These are phyloP conservation scores for Lanius ludovicianus DNA, from an alignment of 2,113 vertebrate species.

Conservation along the genomic window DNA sequence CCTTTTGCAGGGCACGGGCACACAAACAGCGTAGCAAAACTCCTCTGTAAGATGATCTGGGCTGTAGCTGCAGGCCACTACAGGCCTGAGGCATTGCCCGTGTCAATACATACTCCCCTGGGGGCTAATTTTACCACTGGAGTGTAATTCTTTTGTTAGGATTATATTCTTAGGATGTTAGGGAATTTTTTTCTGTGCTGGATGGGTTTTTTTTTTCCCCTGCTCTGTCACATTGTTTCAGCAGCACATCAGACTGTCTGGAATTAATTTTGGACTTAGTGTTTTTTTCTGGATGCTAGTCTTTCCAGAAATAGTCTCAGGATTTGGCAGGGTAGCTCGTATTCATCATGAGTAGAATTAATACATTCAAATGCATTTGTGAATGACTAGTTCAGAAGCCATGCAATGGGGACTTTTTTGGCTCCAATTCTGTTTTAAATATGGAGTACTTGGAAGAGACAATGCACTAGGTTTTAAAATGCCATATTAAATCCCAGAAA, in stretches of 20 bases:
- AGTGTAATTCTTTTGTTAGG: background rate
- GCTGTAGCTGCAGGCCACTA: background rate
- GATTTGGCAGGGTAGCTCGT: background rate
- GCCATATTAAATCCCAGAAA: background rate
- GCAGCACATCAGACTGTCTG: background rate
- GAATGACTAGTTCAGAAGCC: background rate
- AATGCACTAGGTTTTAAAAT: background rate
- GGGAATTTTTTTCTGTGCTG: no score
- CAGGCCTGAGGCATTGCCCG: fast-evolving
- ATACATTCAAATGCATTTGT: background rate
- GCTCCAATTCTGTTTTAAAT: background rate
- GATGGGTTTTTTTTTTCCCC: fast-evolving
- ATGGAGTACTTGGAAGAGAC: background rate
- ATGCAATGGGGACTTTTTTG: background rate
- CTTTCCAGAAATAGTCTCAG: background rate
- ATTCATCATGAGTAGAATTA: background rate
- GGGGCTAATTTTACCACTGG: fast-evolving
- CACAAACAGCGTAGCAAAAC: fast-evolving
- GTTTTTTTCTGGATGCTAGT: background rate
- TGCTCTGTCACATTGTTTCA: background rate
- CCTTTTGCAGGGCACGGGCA: background rate
- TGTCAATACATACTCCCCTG: background rate
- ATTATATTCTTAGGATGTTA: background rate
- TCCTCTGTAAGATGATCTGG: fast-evolving
- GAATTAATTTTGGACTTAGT: background rate